A percentile compares a stretch with the other conserved stretches of the same genome.
Evolutionary conservation across 2,888 invertebrate species (phyloP).

Genomic region (Apodemia zela): DNA sequence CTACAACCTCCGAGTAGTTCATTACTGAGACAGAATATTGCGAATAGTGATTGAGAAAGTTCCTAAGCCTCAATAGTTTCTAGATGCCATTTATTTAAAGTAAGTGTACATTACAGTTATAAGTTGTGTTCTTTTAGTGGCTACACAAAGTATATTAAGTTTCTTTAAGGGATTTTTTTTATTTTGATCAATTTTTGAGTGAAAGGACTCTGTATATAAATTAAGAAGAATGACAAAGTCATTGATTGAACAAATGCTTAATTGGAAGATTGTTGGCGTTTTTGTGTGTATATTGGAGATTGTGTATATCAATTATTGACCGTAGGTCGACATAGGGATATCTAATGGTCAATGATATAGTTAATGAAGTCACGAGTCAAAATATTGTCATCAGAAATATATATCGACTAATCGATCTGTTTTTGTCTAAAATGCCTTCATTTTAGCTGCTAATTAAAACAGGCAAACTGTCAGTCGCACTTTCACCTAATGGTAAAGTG

Average conservation of each 20-base stretch:
- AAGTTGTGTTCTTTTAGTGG: conserved; percentile 50
- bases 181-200: conserved; percentile 17
- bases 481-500: no score
- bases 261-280: neutral
- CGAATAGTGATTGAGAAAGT: conserved; percentile 56
- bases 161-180: conserved; percentile 15
- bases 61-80: conserved; percentile 67
- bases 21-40: neutral
- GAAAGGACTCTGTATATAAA: conserved; percentile 10
- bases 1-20: neutral
- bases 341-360: neutral
- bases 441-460: no score
- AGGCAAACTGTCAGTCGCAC: no score
- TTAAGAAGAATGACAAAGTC: conserved; percentile 11
- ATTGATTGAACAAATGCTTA: conserved; percentile 20
- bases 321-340: neutral
- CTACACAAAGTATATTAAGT: conserved; percentile 30
- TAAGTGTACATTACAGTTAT: conserved; percentile 41
- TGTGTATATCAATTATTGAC: neutral
- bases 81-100: conserved; percentile 67
- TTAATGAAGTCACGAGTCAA: neutral
- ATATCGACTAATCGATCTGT: neutral
- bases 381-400: neutral
- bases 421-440: no score
- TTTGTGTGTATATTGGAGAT: neutral